These are phyloP conservation scores for Megaustenia siamemsis DNA, from an alignment of 2,888 invertebrate species.

Conservation along the genomic window DNA sequence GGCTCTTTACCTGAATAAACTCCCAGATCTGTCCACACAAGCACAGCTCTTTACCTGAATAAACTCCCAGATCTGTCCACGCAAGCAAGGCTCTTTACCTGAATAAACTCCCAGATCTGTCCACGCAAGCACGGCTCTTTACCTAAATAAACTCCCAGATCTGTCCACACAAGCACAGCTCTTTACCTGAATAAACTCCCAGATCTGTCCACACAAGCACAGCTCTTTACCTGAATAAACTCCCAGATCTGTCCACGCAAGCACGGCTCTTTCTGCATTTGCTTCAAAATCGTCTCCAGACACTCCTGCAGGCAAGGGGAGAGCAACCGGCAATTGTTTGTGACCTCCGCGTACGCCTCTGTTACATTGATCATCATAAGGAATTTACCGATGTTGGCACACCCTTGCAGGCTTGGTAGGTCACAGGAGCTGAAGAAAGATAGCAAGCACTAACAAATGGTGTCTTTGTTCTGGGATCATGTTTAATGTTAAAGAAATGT, in stretches of 20 bases:
- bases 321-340: slow-evolving; percentile 5
- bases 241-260: slow-evolving; percentile 9
- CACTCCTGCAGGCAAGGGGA: slow-evolving; percentile 31
- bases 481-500: too few relatives aligned
- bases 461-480: too few relatives aligned
- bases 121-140: slow-evolving; percentile 38
- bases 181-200: not conserved
- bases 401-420: not conserved
- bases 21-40: not conserved
- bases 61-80: not conserved
- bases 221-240: slow-evolving; percentile 8
- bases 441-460: too few relatives aligned
- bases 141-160: too few relatives aligned
- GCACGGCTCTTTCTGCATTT: slow-evolving; percentile 29
- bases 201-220: not conserved
- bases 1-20: not conserved
- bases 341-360: slow-evolving; percentile 1
- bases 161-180: too few relatives aligned
- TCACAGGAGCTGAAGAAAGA: slow-evolving; percentile 26
- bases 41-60: not conserved
- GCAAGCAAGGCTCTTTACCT: not conserved
- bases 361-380: not conserved
- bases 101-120: slow-evolving; percentile 11
- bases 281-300: slow-evolving; percentile 1
- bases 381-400: not conserved